Conservation (phyloP, 2,888 invertebrate species). For the Omphaloscelis lunosa region DNA sequence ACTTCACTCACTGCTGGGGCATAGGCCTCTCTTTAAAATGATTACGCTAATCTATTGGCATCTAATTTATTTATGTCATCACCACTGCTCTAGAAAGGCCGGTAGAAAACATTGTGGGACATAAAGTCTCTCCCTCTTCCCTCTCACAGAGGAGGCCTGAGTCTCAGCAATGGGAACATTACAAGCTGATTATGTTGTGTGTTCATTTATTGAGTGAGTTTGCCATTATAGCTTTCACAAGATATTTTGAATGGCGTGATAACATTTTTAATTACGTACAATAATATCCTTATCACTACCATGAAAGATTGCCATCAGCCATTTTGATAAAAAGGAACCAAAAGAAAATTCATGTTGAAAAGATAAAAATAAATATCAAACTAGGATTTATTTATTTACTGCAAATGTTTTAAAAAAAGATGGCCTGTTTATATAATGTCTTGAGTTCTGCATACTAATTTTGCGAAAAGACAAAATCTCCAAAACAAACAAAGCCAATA, state of each 20-base stretch:
- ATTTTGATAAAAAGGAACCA: background rate
- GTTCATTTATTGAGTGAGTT: background rate
- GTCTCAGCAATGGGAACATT: background rate
- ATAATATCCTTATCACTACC: constrained; percentile 17
- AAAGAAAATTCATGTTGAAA: background rate
- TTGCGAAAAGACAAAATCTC: background rate
- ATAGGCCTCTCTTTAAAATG: background rate
- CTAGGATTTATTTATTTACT: background rate
- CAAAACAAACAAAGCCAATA: background rate
- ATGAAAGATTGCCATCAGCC: background rate
- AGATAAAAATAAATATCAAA: background rate
- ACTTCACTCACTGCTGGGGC: background rate
- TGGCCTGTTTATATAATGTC: too few species aligned
- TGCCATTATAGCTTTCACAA: background rate
- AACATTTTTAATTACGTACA: background rate
- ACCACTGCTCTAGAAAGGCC: background rate
- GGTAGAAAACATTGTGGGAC: background rate
- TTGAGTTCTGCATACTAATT: background rate
- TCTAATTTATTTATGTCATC: background rate
- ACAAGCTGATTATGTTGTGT: background rate
- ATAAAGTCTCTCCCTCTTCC: background rate
- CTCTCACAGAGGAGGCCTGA: background rate
- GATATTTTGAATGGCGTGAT: background rate
- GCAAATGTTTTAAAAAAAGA: background rate
- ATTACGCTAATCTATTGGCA: too few species aligned